Conservation (phyloP, 2,888 invertebrate species). For the Athalia circularis region DNA sequence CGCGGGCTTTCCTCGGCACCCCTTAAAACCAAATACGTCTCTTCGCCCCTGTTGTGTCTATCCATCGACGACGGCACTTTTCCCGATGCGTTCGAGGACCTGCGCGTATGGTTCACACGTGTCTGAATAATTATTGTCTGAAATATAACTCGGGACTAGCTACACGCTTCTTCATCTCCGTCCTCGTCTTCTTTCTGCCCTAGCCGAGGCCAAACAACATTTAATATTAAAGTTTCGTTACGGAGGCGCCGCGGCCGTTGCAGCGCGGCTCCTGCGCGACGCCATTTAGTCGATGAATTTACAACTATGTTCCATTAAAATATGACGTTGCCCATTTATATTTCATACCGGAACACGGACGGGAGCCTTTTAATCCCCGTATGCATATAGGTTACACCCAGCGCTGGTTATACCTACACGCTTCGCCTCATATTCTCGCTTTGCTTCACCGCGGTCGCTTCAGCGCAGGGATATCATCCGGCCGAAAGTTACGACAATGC, state of each 20-base stretch:
- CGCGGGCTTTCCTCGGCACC: slow-evolving; percentile 2
- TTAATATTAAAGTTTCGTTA: background rate
- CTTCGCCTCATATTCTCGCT: background rate
- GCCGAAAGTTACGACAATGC: slow-evolving; percentile 36
- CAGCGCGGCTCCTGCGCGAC: too few relatives aligned
- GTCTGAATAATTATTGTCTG: slow-evolving; percentile 72
- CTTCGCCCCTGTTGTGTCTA: slow-evolving; percentile 64
- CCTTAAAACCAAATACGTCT: background rate
- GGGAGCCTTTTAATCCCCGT: slow-evolving; percentile 32
- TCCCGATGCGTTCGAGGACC: slow-evolving; percentile 32
- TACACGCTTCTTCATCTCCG: background rate
- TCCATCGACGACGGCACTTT: slow-evolving; percentile 61
- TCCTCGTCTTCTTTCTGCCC: background rate
- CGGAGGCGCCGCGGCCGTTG: background rate
- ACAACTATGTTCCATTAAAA: slow-evolving; percentile 64
- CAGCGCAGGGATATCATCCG: background rate
- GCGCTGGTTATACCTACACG: too few relatives aligned
- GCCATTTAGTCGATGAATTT: slow-evolving; percentile 49
- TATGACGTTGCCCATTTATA: slow-evolving; percentile 60
- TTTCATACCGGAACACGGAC: slow-evolving; percentile 45
- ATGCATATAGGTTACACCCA: too few relatives aligned
- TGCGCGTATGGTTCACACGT: slow-evolving; percentile 71
- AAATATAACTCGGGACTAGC: slow-evolving; percentile 58
- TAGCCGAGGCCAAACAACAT: slow-evolving; percentile 14
- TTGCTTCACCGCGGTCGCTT: background rate